Conservation (phyloP, 2,113 vertebrate genomes). For the Hydrochoerus hydrochaeris region DNA sequence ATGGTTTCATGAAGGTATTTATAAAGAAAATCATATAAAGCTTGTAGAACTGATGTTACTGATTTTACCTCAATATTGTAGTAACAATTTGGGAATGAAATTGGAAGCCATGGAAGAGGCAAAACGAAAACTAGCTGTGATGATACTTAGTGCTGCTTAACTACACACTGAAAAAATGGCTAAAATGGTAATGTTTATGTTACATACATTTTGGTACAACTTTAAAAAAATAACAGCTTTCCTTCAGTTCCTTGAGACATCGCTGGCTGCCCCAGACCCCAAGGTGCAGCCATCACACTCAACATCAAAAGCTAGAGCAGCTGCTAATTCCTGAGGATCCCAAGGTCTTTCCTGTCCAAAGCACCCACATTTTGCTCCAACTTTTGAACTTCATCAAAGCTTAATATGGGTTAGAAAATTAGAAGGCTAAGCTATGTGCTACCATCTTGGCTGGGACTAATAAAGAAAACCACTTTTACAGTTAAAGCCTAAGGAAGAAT, state of each 20-base stretch:
- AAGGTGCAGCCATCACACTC: not conserved
- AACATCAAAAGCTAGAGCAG: not conserved
- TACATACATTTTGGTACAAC: not conserved
- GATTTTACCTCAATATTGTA: not conserved
- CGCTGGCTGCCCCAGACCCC: not conserved
- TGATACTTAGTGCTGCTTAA: not conserved
- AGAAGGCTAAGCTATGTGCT: not conserved
- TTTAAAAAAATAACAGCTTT: not conserved
- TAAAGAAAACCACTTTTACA: not conserved
- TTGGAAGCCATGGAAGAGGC: not conserved
- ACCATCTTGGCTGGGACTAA: not conserved
- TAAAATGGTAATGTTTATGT: not conserved
- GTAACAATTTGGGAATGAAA: not conserved
- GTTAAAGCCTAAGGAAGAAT: not conserved
- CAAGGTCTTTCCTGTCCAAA: fast-evolving
- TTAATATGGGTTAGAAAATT: not conserved
- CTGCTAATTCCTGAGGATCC: not conserved
- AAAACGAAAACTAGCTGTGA: not conserved
- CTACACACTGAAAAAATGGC: not conserved
- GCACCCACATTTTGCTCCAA: fast-evolving
- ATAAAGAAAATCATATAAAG: no score
- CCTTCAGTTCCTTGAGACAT: not conserved
- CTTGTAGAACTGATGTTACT: no score
- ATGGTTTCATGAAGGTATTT: not conserved
- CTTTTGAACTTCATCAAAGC: not conserved